These are phyloP conservation scores for Osmoderma eremita DNA, from an alignment of 2,888 invertebrate species.

Conservation along the genomic window DNA sequence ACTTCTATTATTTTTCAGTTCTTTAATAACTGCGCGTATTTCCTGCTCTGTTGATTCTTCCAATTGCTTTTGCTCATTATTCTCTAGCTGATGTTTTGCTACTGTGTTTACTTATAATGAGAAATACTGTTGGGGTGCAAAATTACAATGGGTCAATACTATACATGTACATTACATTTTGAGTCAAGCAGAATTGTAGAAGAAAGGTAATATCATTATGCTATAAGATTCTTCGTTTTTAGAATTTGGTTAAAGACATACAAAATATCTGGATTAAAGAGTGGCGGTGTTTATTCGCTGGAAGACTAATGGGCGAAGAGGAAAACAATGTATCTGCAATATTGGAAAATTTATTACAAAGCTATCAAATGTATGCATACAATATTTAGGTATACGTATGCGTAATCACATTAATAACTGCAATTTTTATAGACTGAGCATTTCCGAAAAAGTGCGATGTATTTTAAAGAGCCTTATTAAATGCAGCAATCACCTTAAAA, in stretches of 20 bases:
- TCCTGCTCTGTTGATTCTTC: too few species aligned
- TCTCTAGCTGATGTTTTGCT: too few species aligned
- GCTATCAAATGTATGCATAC: constrained; percentile 18
- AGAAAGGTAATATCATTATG: not conserved
- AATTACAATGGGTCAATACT: too few species aligned
- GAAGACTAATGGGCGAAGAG: constrained; percentile 67
- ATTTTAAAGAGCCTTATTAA: constrained; percentile 63
- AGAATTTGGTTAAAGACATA: constrained; percentile 71
- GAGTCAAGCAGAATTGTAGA: not conserved
- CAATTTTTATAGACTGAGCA: constrained; percentile 43
- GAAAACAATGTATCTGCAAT: constrained; percentile 64
- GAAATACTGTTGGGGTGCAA: too few species aligned
- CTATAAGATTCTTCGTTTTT: constrained; percentile 51
- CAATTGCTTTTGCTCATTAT: too few species aligned
- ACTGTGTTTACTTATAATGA: too few species aligned
- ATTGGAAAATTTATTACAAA: constrained; percentile 61
- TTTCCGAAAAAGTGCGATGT: constrained; percentile 57
- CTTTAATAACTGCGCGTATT: too few species aligned
- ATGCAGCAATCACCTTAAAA: constrained; percentile 58
- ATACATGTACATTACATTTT: too few species aligned
- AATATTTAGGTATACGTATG: not conserved
- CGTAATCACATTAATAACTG: constrained; percentile 4
- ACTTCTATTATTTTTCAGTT: too few species aligned
- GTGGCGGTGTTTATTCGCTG: constrained; percentile 72
- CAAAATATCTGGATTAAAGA: constrained; percentile 72